Percentiles rank a stretch among this genome's conserved stretches.
These are phyloP conservation scores for Rhinoderma darwinii DNA, from an alignment of 2,113 vertebrate genomes.

Conservation along the genomic window DNA sequence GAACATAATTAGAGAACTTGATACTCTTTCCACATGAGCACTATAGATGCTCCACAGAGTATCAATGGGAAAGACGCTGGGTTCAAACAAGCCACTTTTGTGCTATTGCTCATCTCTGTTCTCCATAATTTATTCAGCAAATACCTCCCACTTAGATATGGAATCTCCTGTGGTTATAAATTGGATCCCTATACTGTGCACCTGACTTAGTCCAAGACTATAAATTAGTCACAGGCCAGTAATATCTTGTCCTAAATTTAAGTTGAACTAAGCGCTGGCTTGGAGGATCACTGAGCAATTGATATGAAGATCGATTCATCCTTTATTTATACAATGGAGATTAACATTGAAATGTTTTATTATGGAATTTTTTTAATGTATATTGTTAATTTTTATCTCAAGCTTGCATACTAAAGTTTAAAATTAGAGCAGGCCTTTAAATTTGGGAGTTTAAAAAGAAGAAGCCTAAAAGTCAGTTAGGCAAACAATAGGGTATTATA, in stretches of 20 bases:
- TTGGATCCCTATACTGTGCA: conserved; percentile 69
- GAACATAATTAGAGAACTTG: conserved; percentile 62
- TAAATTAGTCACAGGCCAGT: conserved; percentile 74
- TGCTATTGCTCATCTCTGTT: conserved; percentile 63
- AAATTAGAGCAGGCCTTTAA: neutral
- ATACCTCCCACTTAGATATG: conserved; percentile 66
- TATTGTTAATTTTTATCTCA: neutral
- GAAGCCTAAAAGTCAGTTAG: neutral
- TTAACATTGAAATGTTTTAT: conserved; percentile 61
- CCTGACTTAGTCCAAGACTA: conserved; percentile 67
- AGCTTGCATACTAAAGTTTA: neutral
- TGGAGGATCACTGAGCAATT: conserved; percentile 63
- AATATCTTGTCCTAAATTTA: conserved; percentile 66
- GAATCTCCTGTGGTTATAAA: conserved; percentile 70
- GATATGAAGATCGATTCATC: conserved; percentile 66
- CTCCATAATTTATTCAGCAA: conserved; percentile 66
- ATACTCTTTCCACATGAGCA: conserved; percentile 59
- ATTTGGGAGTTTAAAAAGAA: neutral
- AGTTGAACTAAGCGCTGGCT: conserved; percentile 64
- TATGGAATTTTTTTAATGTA: neutral
- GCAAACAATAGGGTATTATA: conserved; percentile 38
- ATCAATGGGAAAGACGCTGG: conserved; percentile 62
- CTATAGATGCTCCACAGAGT: conserved; percentile 60
- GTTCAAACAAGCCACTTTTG: conserved; percentile 61
- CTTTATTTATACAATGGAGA: conserved; percentile 72